Base-by-base conservation (phyloP, 2,888 invertebrate species). In the Tetragonisca angustula region DNA sequence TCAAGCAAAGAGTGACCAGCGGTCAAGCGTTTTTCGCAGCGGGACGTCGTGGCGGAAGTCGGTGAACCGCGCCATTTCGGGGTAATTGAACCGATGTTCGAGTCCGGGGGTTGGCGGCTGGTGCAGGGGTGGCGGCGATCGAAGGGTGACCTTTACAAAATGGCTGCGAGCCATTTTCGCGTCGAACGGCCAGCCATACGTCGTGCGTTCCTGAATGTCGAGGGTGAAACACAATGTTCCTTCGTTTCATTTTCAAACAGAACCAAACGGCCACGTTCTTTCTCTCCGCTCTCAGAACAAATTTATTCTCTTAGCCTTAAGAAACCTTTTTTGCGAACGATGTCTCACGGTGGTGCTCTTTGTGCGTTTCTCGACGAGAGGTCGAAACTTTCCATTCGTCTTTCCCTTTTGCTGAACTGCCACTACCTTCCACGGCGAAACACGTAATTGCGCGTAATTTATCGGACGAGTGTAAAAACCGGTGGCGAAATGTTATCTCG, bases 1-100 rank as follows among this genome's bases (percentile, higher is more conserved):
- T 94, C 94, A 94, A 94, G 90, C 90, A 86, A 91, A 83, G 75
- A 81, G 87, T 93, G 94, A 92, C 94, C 94, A 92, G 89, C 90
- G 94, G 94, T 94, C 94, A 94, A 93, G 86, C 86, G 83, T 74
- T 81, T 27, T 19, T 90, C 91, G 4, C 94, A 79, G 91, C 92
- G 85, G 94, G 94, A 87, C 89, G 90, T 90, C 87, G 72, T 19
- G 67, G 79, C 77, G 78, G 74, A 81, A 86, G 68, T 86, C 76
- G 86, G 75, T 83, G 78, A 89, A 85, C 91, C 88, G 82, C 88
- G 90, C 89, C 85, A 88, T 84, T 91, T 90, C 88, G 79, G 81
- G 89, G 84, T 90, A 90, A 93, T 92, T 92, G 91, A 91, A 87
- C 88, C 84, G 87, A 90, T 43, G 2, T 80, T 77, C 76, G 68